Evolutionary conservation across 2,113 vertebrate genomes (phyloP), one percentile per base, ranked within the genome.

Genomic region (Pogonocichla stellata): DNA sequence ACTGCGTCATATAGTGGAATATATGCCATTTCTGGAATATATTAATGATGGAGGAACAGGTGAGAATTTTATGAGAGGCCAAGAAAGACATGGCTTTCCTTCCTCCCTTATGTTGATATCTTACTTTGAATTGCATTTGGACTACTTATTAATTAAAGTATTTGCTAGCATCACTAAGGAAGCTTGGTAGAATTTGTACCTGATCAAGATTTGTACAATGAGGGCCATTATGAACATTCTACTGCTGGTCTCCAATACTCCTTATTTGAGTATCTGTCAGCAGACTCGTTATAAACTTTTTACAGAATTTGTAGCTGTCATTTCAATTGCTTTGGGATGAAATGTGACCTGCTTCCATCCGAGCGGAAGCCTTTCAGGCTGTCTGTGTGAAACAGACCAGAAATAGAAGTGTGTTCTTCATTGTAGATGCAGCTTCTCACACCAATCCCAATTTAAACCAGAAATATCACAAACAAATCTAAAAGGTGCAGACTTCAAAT

Each of bases 401-500:
- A 96, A 91, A 84, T 26, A 92, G 69, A 87, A 94, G 42, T 7
- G 24, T 33, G 19, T 4, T 65, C 80, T 78, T 86, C 90, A 91
- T 62, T 92, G 61, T 43, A 81, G 74, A 92, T 72, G 48, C 29
- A 51, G 48, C 86, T 90, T 86, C 71, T 91, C 85, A 75, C 57
- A 93, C 42, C 79, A 72, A 36, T 53, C 25, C 48, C 36, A 79
- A 82, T 88, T 92, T 85, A 92, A 85, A 90, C n/a, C 54, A 92
- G 73, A 94, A 93, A 67, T 85, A 75, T n/a, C 81, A 86, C 45
- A 92, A 90, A 79, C 43, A 90, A 85, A 72, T 75, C 61, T 64
- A 60, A 75, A 85, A 60, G 31, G 36, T 48, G 25, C 48, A 86
- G 48, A n/a, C 36, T 78, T 66, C 10, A 82, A 69, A 74, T 69